Conservation (phyloP, 2,888 invertebrate species). For the Leptopterna dolabrata region DNA sequence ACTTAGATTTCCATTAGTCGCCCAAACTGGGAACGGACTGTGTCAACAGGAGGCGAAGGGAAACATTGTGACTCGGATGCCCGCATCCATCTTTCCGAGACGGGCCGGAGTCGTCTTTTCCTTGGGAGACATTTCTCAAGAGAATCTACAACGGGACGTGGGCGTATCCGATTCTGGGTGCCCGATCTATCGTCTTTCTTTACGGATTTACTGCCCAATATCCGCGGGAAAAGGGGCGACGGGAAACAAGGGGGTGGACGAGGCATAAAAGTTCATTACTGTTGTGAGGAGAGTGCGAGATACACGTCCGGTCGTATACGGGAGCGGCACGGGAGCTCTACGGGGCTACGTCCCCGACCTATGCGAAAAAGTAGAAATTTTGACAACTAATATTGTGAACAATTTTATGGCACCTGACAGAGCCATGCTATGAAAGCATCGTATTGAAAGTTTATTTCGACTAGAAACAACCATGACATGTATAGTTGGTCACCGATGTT, state of each 20-base stretch:
- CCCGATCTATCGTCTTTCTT: background rate
- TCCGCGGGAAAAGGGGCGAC: background rate
- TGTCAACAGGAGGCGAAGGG: background rate
- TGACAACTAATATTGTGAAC: too few relatives aligned
- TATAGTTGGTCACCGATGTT: too few relatives aligned
- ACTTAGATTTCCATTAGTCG: background rate
- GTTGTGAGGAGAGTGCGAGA: background rate
- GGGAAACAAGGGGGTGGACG: background rate
- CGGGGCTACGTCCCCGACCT: too few relatives aligned
- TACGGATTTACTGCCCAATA: conserved; percentile 26
- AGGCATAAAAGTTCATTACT: conserved; percentile 18
- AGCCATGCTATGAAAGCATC: too few relatives aligned
- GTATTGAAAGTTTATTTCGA: too few relatives aligned
- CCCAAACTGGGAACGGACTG: background rate
- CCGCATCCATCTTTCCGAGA: background rate
- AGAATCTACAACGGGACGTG: background rate
- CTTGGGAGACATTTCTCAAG: conserved; percentile 9
- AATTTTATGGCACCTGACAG: too few relatives aligned
- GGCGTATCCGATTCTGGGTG: background rate
- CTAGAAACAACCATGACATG: too few relatives aligned
- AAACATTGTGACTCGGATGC: background rate
- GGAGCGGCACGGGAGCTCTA: too few relatives aligned
- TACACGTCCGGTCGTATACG: conserved; percentile 20
- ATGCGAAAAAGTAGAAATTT: too few relatives aligned
- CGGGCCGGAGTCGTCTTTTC: background rate